Percentiles rank a stretch among this genome's conserved stretches.
Evolutionary conservation across 1,140 invertebrate genomes (phyloP).

Genomic region (Ptiloglossa arizonensis): DNA sequence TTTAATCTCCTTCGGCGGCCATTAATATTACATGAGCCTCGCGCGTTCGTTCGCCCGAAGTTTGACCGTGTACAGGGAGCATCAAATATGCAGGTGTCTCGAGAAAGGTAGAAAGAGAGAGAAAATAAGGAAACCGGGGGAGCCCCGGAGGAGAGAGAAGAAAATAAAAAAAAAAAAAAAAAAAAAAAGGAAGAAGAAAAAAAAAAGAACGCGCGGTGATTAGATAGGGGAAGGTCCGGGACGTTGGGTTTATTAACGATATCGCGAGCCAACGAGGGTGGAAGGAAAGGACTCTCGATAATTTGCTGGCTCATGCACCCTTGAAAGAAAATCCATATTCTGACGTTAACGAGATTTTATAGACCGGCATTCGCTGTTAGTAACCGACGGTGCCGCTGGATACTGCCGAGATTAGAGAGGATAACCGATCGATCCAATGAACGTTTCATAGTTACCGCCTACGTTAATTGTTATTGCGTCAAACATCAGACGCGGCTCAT

Average conservation of each 20-base stretch:
- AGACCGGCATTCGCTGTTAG: slow-evolving; percentile 58
- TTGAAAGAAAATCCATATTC: slow-evolving; percentile 70
- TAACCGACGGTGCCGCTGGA: slow-evolving; percentile 59
- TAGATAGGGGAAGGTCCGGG: slow-evolving; percentile 76
- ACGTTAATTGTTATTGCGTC: slow-evolving; percentile 13
- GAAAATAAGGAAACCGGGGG: slow-evolving; percentile 48
- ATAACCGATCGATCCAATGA: background rate
- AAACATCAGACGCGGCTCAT: background rate
- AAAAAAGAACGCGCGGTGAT: slow-evolving; percentile 75
- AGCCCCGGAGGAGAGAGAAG: too few relatives aligned
- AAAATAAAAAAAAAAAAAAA: too few relatives aligned
- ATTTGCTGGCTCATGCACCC: slow-evolving; percentile 71
- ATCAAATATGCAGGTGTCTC: slow-evolving; percentile 81
- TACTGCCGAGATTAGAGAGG: slow-evolving; percentile 58
- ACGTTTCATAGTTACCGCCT: slow-evolving; percentile 9
- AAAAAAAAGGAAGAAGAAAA: too few relatives aligned
- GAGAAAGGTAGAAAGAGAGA: slow-evolving; percentile 35
- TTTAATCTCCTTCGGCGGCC: slow-evolving; percentile 44
- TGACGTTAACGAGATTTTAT: slow-evolving; percentile 69
- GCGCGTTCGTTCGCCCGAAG: slow-evolving; percentile 75
- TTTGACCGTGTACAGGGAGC: slow-evolving; percentile 75
- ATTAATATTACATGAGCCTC: slow-evolving; percentile 78
- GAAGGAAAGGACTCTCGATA: slow-evolving; percentile 77
- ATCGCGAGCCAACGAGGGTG: slow-evolving; percentile 74
- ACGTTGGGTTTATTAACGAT: slow-evolving; percentile 81